Conservation (phyloP, 2,113 vertebrate species). For the Hirundichthys speculiger region DNA sequence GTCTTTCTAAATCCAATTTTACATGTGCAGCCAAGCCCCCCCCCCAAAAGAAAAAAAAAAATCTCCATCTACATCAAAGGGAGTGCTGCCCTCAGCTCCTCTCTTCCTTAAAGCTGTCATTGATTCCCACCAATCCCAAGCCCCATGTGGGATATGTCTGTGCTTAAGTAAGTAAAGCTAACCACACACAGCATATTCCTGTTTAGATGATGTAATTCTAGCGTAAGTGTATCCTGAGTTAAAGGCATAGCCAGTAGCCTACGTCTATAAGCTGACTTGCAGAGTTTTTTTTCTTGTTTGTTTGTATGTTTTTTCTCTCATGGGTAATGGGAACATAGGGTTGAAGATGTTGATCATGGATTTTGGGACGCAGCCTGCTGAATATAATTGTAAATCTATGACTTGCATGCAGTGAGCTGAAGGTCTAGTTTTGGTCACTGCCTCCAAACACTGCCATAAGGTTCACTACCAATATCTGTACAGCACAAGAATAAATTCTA, state of each 20-base stretch:
- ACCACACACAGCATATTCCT: constrained; percentile 59
- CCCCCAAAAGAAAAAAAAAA: no score
- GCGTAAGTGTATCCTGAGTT: no score
- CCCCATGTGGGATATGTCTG: constrained; percentile 44
- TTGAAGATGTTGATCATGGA: no score
- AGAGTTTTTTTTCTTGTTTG: no score
- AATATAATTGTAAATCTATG: no score
- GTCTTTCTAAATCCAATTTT: constrained; percentile 71
- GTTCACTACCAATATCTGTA: constrained; percentile 32
- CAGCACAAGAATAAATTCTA: background rate
- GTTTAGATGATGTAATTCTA: constrained; percentile 70
- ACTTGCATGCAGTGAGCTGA: no score
- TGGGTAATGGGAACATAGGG: no score
- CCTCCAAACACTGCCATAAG: constrained; percentile 48
- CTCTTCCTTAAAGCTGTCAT: constrained; percentile 46
- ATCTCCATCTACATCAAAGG: constrained; percentile 66
- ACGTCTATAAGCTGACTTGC: no score
- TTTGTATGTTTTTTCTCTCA: no score
- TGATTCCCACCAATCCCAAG: constrained; percentile 50
- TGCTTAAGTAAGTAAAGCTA: constrained; percentile 30
- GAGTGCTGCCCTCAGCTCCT: constrained; percentile 11
- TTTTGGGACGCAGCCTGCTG: no score
- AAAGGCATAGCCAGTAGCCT: no score
- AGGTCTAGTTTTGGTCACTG: constrained; percentile 16
- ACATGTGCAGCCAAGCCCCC: constrained; percentile 52